Percentiles rank a stretch among this genome's conserved stretches.
phyloP scores from a whole-genome alignment of 2,113 vertebrate species.

The Limanda limanda region DNA sequence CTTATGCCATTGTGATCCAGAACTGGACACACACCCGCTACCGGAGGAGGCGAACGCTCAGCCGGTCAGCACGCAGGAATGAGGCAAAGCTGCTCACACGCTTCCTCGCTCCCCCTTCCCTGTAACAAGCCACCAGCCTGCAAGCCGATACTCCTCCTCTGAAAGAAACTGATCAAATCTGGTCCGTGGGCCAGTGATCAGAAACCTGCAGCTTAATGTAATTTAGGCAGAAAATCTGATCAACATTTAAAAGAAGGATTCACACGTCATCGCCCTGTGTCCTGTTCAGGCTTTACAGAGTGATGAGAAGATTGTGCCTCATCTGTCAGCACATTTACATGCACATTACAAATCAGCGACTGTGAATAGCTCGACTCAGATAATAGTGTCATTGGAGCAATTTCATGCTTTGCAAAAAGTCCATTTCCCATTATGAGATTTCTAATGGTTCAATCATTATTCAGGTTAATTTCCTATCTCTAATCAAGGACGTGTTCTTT shows the following conservation, averaged over 20 bases:
- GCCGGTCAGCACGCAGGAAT: slow-evolving; percentile 68
- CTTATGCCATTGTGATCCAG: slow-evolving; percentile 61
- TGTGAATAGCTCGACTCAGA: neutral
- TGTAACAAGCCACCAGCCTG: slow-evolving; percentile 42
- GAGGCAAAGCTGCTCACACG: slow-evolving; percentile 44
- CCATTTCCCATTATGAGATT: no score
- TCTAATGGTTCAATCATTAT: neutral
- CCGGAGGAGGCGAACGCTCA: slow-evolving; percentile 42
- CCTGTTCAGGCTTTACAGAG: slow-evolving; percentile 22
- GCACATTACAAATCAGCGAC: slow-evolving; percentile 18
- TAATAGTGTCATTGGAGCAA: no score
- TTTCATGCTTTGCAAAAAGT: no score
- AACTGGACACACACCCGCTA: slow-evolving; percentile 41
- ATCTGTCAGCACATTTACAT: slow-evolving; percentile 41
- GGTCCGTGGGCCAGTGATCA: slow-evolving; percentile 1
- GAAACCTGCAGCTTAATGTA: slow-evolving; percentile 4
- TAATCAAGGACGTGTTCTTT: no score
- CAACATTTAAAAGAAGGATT: slow-evolving; percentile 9
- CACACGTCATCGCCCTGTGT: slow-evolving; percentile 38
- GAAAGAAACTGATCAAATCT: slow-evolving; percentile 3
- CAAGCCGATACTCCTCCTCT: slow-evolving; percentile 42
- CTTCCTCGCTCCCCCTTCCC: neutral
- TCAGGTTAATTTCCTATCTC: neutral
- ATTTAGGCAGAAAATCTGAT: neutral
- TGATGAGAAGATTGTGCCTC: slow-evolving; percentile 61